Base-by-base conservation (phyloP, 2,888 invertebrate genomes). In the Rugalucina vietnamica region DNA sequence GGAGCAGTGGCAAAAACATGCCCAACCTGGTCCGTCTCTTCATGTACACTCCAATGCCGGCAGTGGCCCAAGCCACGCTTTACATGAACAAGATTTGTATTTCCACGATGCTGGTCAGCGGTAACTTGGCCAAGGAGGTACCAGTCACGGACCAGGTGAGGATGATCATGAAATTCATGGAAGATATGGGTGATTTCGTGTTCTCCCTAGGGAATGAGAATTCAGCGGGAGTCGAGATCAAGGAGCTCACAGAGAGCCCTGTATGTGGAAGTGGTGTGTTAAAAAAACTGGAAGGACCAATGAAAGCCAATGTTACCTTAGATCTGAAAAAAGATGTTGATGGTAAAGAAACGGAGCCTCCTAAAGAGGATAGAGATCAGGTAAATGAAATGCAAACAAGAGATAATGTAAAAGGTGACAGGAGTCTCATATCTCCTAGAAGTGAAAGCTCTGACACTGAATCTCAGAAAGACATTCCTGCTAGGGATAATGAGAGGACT, bases 11-110 rank as follows among this genome's bases (percentile, higher is more conserved):
- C 32, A 69, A 73, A 21, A 65, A 71, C n/a, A 72, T 87, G 32
- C 91, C 89, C 0, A 74, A 87, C 54, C 73, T 91, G 5, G 90
- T 91, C 5, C 86, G 89, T 8, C 84, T 92, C 24, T 77, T 81
- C 37, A 83, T 88, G 1, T 85, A 73, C 69, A 82, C 85, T 18
- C 88, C 88, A 36, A 43, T 37, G 72, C 12, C 29, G 14, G 37
- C 24, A 10, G 49, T 72, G 5, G 14, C 39, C 3, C 37, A 37
- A 37, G 36, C 70, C n/a, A 18, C 36, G 18, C 27, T 49, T 14
- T 72, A 43, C 29, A 3, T 72, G n/a, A 49, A 8, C 39, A 49
- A 43, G n/a, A 72, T 72, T 43, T 24, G 72, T 43, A 49, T 72
- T 39, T 37, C n/a, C 5, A 14, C 39, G 3, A 21, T 72, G 18